These are phyloP conservation scores for Epirrhoe tristata DNA, from an alignment of 2,888 invertebrate species.

Conservation along the genomic window DNA sequence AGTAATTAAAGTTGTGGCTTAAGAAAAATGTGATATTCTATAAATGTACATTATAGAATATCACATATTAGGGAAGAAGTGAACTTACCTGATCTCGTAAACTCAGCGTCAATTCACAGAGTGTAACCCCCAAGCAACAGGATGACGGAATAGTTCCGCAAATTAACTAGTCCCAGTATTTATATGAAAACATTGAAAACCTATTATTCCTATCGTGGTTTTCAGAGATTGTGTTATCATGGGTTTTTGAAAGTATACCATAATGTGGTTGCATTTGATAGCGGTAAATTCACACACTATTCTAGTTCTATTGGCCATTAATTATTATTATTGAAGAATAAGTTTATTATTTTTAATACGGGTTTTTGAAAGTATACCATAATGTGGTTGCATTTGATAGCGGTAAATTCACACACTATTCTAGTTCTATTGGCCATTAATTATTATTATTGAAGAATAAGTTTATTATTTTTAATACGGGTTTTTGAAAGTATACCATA, in stretches of 20 bases:
- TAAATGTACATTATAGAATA: no score
- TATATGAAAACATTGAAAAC: conserved; percentile 11
- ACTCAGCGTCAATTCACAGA: not conserved
- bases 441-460: no score
- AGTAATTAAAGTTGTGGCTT: no score
- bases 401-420: not conserved
- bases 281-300: not conserved
- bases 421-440: not conserved
- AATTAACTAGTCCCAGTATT: conserved; percentile 7
- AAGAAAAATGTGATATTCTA: not conserved
- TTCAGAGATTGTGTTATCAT: conserved; percentile 17
- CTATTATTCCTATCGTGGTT: conserved; percentile 14
- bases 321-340: not conserved
- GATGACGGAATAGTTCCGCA: not conserved
- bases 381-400: conserved; percentile 3
- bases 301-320: not conserved
- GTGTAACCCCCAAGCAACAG: not conserved
- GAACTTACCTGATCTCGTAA: not conserved
- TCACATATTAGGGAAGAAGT: not conserved
- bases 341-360: no score
- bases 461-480: no score
- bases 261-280: conserved; percentile 3
- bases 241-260: conserved; percentile 2
- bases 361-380: conserved; percentile 1
- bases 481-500: not conserved